These are phyloP conservation scores for Urocynchramus pylzowi DNA, from an alignment of 2,113 vertebrate genomes.

Conservation along the genomic window DNA sequence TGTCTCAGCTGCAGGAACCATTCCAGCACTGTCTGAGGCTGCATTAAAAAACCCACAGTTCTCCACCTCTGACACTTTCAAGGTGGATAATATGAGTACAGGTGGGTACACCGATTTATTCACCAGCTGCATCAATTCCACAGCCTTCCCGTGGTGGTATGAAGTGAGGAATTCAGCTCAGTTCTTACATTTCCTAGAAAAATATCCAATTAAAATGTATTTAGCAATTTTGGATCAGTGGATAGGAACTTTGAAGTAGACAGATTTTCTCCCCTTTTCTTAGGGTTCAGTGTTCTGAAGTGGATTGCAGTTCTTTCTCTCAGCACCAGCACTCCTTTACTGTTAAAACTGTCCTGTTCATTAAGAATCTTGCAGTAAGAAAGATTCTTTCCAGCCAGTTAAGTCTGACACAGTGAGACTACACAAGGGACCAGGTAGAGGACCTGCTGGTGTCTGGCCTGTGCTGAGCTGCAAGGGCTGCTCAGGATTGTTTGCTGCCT, in stretches of 20 bases:
- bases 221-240: neutral
- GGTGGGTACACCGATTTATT: neutral
- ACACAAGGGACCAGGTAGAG: fast-evolving
- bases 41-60: neutral
- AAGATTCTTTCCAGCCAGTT: neutral
- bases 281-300: neutral
- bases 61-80: neutral
- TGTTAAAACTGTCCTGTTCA: neutral
- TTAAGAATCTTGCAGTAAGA: neutral
- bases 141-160: neutral
- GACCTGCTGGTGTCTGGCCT: neutral
- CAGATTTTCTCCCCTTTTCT: neutral
- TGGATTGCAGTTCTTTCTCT: neutral
- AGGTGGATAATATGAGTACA: neutral
- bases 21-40: neutral
- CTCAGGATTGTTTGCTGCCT: neutral
- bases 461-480: neutral
- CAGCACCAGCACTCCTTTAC: neutral
- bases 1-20: neutral
- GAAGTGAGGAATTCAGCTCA: neutral
- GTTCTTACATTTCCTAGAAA: neutral
- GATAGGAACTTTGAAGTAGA: neutral
- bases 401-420: neutral
- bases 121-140: neutral
- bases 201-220: neutral